Conservation (phyloP, 2,888 invertebrate genomes). For the Pinctada fucata region DNA sequence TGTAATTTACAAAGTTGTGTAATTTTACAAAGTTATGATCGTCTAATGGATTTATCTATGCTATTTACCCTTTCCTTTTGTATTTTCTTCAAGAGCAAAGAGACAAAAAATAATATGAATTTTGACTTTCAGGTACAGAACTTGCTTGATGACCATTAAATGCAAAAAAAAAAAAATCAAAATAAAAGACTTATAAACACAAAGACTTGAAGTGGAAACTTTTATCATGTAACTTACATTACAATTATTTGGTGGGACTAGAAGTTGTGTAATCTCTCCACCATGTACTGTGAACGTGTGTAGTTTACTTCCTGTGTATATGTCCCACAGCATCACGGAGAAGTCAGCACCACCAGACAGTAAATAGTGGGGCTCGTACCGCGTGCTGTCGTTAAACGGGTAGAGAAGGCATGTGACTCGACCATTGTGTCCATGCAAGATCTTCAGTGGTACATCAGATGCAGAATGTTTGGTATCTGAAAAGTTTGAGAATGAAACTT, state of each 20-base stretch:
- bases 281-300: conserved; percentile 99
- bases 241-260: conserved; percentile 93
- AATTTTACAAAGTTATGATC: no score
- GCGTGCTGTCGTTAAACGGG: conserved; percentile 89
- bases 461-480: conserved; percentile 3
- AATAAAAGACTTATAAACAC: no score
- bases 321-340: conserved; percentile 97
- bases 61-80: no score
- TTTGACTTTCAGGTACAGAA: no score
- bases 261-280: conserved; percentile 94
- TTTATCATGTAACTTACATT: conserved; percentile 74
- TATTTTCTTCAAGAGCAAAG: no score
- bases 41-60: no score
- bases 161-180: no score
- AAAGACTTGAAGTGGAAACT: no score
- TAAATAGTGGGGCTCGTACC: conserved; percentile 81
- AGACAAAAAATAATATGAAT: no score
- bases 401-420: conserved; percentile 96
- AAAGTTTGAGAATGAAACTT: no score
- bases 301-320: conserved; percentile 90
- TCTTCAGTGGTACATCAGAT: conserved; percentile 60
- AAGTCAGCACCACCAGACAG: conserved; percentile 98
- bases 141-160: no score
- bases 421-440: conserved; percentile 87
- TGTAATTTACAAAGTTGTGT: no score